Evolutionary conservation across 2,888 invertebrate species (phyloP).

Genomic region (Bombyx huttoni): DNA sequence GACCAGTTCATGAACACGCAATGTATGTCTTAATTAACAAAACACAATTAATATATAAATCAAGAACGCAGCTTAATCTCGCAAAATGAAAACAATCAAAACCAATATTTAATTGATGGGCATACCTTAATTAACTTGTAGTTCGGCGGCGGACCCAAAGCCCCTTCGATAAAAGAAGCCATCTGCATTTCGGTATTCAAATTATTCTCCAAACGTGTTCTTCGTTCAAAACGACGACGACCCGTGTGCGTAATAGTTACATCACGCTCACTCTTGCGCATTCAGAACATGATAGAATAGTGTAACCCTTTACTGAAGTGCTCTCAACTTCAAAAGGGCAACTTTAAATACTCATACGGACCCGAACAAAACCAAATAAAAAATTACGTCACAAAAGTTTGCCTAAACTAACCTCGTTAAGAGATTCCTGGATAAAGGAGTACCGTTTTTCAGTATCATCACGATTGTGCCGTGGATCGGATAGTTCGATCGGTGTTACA

Average conservation of each 20-base stretch:
- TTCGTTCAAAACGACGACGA: constrained; percentile 34
- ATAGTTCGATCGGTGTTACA: constrained; percentile 52
- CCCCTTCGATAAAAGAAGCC: constrained; percentile 64
- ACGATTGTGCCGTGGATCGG: constrained; percentile 65
- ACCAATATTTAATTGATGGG: constrained; percentile 69
- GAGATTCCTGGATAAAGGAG: constrained; percentile 70
- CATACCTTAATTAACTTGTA: constrained; percentile 72
- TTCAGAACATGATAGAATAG: constrained; percentile 32
- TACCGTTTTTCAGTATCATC: constrained; percentile 70
- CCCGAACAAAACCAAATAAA: constrained; percentile 59
- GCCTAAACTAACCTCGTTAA: constrained; percentile 72
- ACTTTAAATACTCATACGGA: constrained; percentile 62
- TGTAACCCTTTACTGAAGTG: constrained; percentile 40
- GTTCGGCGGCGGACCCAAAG: constrained; percentile 48
- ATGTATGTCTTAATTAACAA: constrained; percentile 41
- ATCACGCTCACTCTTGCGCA: constrained; percentile 68
- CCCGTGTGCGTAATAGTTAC: constrained; percentile 39
- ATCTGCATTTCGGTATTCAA: constrained; percentile 72
- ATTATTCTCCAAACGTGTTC: constrained; percentile 70
- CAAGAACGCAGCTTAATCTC: constrained; percentile 45
- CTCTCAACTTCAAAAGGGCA: constrained; percentile 37
- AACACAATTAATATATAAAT: constrained; percentile 44
- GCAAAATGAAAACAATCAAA: constrained; percentile 62
- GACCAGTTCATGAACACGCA: constrained; percentile 15
- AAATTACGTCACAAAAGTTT: constrained; percentile 69